Evolutionary conservation across 37 sponge, comb jelly and placozoan genomes (phyloP).

Genomic region (Crambe crambe): DNA sequence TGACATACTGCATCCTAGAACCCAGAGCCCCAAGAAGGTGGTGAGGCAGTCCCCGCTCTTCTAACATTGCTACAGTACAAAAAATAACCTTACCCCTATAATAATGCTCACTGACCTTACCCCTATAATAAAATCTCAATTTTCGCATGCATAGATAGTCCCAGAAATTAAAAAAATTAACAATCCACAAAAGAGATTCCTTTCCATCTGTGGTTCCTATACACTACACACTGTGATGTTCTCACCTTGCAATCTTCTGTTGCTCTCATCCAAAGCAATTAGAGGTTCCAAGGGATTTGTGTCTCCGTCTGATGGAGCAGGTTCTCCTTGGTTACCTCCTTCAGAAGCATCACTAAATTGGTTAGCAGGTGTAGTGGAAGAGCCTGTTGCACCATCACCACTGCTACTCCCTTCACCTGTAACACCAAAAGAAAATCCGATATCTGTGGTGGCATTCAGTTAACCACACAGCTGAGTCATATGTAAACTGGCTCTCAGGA

Average conservation of each 20-base stretch:
- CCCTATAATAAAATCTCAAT: too few species aligned
- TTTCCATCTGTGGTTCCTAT: background rate
- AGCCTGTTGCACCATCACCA: too few species aligned
- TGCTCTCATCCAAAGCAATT: slow-evolving; percentile 33
- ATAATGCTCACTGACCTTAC: background rate
- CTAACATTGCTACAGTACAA: slow-evolving; percentile 70
- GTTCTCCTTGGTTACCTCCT: background rate
- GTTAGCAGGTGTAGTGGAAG: too few species aligned
- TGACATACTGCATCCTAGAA: slow-evolving; percentile 60
- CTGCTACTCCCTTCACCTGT: too few species aligned
- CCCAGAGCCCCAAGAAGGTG: slow-evolving; percentile 76
- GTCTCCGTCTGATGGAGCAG: background rate
- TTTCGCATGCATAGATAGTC: too few species aligned
- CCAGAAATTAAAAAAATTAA: too few species aligned
- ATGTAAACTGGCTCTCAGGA: too few species aligned
- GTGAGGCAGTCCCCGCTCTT: slow-evolving; percentile 75
- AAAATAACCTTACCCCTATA: background rate
- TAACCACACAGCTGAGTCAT: too few species aligned
- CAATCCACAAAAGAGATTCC: background rate
- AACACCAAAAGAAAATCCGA: too few species aligned
- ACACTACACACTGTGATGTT: too few species aligned
- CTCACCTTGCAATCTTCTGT: slow-evolving; percentile 48
- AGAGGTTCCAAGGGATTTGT: slow-evolving; percentile 42
- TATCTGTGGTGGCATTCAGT: too few species aligned
- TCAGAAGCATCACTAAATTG: too few species aligned